Conservation (phyloP, 92 coral and sea anemone species). For the Bergia sp. region DNA sequence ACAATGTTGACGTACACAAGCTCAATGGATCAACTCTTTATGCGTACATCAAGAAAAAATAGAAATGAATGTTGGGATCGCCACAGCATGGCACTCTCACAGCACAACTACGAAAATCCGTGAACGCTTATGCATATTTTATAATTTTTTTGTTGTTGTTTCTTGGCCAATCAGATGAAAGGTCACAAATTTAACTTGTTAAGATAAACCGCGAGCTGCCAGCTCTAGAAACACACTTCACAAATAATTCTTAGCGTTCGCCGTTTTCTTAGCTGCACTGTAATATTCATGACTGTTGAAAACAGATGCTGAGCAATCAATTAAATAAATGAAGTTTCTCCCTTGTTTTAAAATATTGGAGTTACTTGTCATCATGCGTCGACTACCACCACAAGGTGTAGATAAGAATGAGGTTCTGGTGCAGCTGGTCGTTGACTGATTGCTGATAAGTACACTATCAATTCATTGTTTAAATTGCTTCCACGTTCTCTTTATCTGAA, state of each 20-base stretch:
- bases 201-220: too few species aligned
- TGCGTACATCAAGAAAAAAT: conserved; percentile 40
- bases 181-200: too few species aligned
- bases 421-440: neutral
- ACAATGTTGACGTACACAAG: conserved; percentile 32
- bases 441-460: neutral
- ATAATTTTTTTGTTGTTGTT: too few species aligned
- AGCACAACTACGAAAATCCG: neutral
- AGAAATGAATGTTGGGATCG: neutral
- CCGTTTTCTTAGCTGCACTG: too few species aligned
- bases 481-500: neutral
- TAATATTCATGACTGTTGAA: neutral
- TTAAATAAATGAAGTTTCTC: neutral
- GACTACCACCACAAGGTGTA: neutral
- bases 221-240: too few species aligned
- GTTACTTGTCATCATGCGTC: neutral
- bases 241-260: too few species aligned
- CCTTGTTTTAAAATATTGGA: neutral
- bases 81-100: neutral
- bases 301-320: neutral
- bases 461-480: neutral
- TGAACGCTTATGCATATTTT: too few species aligned
- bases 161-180: too few species aligned
- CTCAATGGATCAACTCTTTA: conserved; percentile 36
- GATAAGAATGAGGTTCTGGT: neutral